Base-by-base conservation (phyloP, 2,888 invertebrate species). In the Drosophila kambysellisi region DNA sequence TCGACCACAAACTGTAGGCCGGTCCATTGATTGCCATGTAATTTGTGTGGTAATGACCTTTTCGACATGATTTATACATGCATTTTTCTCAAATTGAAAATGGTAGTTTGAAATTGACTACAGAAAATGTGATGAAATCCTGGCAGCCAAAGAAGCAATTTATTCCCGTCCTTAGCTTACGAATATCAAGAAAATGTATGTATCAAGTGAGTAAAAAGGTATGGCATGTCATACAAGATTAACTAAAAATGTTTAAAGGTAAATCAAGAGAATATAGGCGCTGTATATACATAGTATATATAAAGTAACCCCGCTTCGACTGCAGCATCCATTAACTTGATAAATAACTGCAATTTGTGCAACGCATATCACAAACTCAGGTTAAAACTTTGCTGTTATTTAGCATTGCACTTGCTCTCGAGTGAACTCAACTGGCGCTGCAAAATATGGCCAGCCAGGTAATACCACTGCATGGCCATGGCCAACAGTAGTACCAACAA, bases 1-100 rank as follows among this genome's bases (percentile, higher is more conserved):
- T 29, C 29, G 67, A 72, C 83, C 83, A 61, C 76, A 83, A 79
- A 53, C 56, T 67, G 67, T 63, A 68, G 81, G 54, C 67, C 33
- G 58, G 62, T 32, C 17, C 59, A 54, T 65, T 70, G 76, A 74
- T 65, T 69, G 67, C 54, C 54, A 54, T 57, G 61, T 60, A 61
- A 69, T 70, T 61, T 68, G 29, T 75, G 75, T 58, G 81, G 81
- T 76, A 71, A 76, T 60, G 51, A 51, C 53, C 62, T 64, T 59
- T 81, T 57, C 35, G 71, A 53, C 65, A 67, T 58, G 69, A 67
- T 75, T 70, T 72, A 67, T 65, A 70, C 54, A 41, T 57, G 61
- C 48, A 32, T 57, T 56, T 59, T 41, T n/a, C 54, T 67, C 35
- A 59, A 69, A 68, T 66, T 75, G 52, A 78, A 78, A 68, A 39